Evolutionary conservation across 1,140 invertebrate species (phyloP), one percentile per base, ranked within the genome.

Genomic region (Brachionus angularis): DNA sequence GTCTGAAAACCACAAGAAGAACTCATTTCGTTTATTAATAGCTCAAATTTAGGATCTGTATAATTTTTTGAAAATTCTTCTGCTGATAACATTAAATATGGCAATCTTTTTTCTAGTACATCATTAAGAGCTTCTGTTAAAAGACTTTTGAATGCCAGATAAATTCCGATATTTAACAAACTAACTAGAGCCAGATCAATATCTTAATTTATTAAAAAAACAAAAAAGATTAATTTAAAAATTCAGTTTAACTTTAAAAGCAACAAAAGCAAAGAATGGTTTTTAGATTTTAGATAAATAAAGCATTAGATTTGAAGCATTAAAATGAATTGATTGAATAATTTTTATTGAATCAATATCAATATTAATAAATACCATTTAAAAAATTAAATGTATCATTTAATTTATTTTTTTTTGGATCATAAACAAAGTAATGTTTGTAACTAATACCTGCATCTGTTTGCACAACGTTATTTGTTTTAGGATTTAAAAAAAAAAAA

Each of bases 331-430:
- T n/a, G n/a, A n/a, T n/a, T n/a, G n/a, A n/a, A n/a, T n/a, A n/a
- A n/a, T n/a, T n/a, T n/a, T n/a, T n/a, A 82, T 96, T 93, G 0
- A 89, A 89, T 69, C 89, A 90, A 52, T 52, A 52, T 52, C 10
- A 16, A 12, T 16, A 18, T 14, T 52, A 10, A 25, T 16, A 10
- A 25, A 25, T 61, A 39, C 36, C 46, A 23, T 62, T 53, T 25
- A 44, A 44, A 16, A 64, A 42, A 27, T 5, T 29, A 42, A 64
- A 3, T 64, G 34, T 14, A 55, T 55, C 29, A 33, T 55, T 34
- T 55, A 33, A 31, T 16, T 33, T 3, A 16, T 55, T 55, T 29
- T 55, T 55, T 47, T 44, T 62, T 10, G 34, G 27, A 27, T 55
- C 14, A 36, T 39, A 21, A 52, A 74, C 25, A 4, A 27, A 61